A percentile compares a stretch with the other conserved stretches of the same genome.
These are phyloP conservation scores for Thalpophila matura DNA, from an alignment of 2,888 invertebrate species.

Conservation along the genomic window DNA sequence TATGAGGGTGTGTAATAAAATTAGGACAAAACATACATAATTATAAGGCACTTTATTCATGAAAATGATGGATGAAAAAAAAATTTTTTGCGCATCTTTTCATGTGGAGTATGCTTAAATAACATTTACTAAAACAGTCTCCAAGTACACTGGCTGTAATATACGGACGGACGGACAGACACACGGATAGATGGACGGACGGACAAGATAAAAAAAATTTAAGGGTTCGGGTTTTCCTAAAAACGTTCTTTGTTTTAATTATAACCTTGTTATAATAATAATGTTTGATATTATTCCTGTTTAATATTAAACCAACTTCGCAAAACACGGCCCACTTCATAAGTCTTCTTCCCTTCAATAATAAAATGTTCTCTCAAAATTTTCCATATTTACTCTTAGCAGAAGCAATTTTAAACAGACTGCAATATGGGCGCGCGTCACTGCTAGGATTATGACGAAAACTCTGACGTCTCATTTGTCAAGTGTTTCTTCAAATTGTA, in stretches of 20 bases:
- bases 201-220: too few relatives aligned
- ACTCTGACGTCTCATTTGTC: slow-evolving; percentile 55
- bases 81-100: too few relatives aligned
- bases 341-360: slow-evolving; percentile 1
- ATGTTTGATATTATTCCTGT: slow-evolving; percentile 10
- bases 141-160: too few relatives aligned
- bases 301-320: slow-evolving; percentile 18
- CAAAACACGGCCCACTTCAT: slow-evolving; percentile 12
- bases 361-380: slow-evolving; percentile 16
- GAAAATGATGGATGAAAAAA: too few relatives aligned
- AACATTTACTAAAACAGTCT: too few relatives aligned
- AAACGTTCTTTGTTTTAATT: not conserved
- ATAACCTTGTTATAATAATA: slow-evolving; percentile 13
- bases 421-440: slow-evolving; percentile 41
- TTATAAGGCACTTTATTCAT: too few relatives aligned
- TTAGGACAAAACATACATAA: too few relatives aligned
- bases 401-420: slow-evolving; percentile 33
- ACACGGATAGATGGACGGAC: too few relatives aligned
- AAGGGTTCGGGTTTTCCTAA: too few relatives aligned
- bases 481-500: slow-evolving; percentile 40
- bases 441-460: slow-evolving; percentile 35
- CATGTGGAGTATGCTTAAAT: too few relatives aligned
- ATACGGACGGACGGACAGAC: too few relatives aligned
- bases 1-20: too few relatives aligned
- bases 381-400: slow-evolving; percentile 20